Base-by-base conservation (phyloP, 64 coral and sea anemone species). In the Actinia tenebrosa region DNA sequence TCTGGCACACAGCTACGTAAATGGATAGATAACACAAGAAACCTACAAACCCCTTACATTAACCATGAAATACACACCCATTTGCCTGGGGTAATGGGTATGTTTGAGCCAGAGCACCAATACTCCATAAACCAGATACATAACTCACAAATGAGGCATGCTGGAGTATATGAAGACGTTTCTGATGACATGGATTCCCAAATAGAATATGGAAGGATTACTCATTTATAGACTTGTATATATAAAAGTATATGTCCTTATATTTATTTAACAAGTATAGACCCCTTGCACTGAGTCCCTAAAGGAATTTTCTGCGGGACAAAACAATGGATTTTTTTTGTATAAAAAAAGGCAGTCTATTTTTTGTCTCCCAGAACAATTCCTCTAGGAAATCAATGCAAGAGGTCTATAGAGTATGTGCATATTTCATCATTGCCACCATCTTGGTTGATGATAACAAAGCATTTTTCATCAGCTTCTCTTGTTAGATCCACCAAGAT, bases 1-100 rank as follows among this genome's bases (percentile, higher is more conserved):
- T 92, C 86, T 30, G 91, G 86, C 56, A 88, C 62, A 89, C 91
- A 92, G 45, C 27, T 92, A 69, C 88, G 91, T 78, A 88, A 89
- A 55, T 88, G 63, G 86, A 68, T 92, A 44, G 55, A 88, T 6
- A 8, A 81, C 79, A 50, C 27, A 9, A 45, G 69, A 42, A 75
- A 26, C 42, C 2, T 75, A 10, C 69, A 75, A 75, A 42, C 3
- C 69, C 69, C 26, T 37, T 75, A 75, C 26, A 42, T 26, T 42
- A 42, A 53, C 43, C 79, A 81, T 22, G 44, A 81, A 10, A 81
- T 53, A n/a, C 79, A 18, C 22, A 16, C 50, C 1, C 79, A 81
- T 16, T 50, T 45, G 42, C 42, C 44, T 10, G 50, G 79, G 53
- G 43, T 45, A 81, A 53, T 81, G 42, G 27, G 16, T 11, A 44